Base-by-base conservation (phyloP, 2,113 vertebrate species). In the Circaetus gallicus region DNA sequence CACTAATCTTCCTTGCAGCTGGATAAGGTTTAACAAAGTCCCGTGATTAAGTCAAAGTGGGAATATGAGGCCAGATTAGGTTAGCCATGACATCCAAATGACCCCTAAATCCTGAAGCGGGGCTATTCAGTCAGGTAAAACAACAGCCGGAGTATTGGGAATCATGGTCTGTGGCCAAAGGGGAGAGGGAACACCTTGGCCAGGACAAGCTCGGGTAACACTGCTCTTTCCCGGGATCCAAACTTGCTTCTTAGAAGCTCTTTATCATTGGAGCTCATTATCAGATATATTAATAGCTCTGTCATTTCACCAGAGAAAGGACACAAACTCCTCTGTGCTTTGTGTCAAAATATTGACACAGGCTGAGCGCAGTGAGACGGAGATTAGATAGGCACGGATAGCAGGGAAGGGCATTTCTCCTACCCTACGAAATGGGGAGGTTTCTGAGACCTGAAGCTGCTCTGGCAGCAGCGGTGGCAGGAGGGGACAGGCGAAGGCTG, bases 331-430 rank as follows among this genome's bases (percentile, higher is more conserved):
- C 50, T 34, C 86, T 6, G 55, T 29, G 94, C 83, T 96, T 38
- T 16, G 56, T 71, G 92, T 50, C 82, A 72, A 95, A 96, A 61
- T 58, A 82, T 61, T 86, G 96, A 77, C 83, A 55, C 31, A 8
- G 6, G 21, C 71, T 32, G 73, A 89, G 59, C 2, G 2, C 42
- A 52, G 82, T 3, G 15, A 73, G 58, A 24, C 1, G 2, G 22
- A 14, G 69, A 83, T 29, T 15, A 17, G 73, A 34, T 38, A 61
- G 66, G 77, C 13, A 52, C 2, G 50, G 82, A 14, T 21, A 34
- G 73, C 40, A 62, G 83, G 73, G 80, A 13, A 34, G 47, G 91
- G 42, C 49, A 24, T 32, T 67, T 61, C 61, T 78, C 49, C 38
- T 12, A 43, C 72, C 24, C 13, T 86, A 52, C 78, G 83, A 94